Percentiles rank a stretch among this genome's conserved stretches.
phyloP scores from a whole-genome alignment of 2,888 invertebrate genomes.

The Buathra laborator region DNA sequence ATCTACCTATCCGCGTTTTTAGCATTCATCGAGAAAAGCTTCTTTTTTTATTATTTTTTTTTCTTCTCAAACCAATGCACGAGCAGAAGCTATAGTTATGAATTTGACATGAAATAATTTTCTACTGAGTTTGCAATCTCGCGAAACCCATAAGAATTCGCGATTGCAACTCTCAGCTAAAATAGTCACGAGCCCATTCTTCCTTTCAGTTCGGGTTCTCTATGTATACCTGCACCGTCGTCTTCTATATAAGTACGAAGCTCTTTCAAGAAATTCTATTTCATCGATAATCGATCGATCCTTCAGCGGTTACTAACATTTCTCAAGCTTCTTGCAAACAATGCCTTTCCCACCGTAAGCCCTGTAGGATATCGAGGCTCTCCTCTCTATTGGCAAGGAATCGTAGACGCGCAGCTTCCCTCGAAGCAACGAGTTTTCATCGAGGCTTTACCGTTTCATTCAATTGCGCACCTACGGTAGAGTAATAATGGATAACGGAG shows the following conservation, averaged over 20 bases:
- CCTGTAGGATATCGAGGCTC: constrained; percentile 38
- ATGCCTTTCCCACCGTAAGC: constrained; percentile 37
- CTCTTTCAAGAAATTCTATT: constrained; percentile 49
- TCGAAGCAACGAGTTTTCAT: constrained; percentile 37
- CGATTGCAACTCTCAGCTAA: constrained; percentile 51
- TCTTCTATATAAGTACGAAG: constrained; percentile 13
- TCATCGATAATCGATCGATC: constrained; percentile 51
- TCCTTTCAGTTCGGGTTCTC: constrained; percentile 27
- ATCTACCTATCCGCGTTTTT: neutral
- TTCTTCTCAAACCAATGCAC: neutral
- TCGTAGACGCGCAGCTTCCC: constrained; percentile 6
- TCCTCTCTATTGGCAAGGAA: constrained; percentile 23
- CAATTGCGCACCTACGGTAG: constrained; percentile 32
- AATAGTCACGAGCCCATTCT: constrained; percentile 47
- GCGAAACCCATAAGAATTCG: constrained; percentile 28
- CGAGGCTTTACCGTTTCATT: constrained; percentile 42
- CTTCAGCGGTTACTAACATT: constrained; percentile 44
- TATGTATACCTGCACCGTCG: neutral
- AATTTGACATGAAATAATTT: constrained; percentile 33
- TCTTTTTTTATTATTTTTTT: neutral
- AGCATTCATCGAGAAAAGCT: neutral
- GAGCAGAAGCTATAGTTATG: neutral
- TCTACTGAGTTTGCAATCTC: constrained; percentile 37
- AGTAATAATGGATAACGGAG: constrained; percentile 38
- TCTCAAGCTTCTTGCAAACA: constrained; percentile 52